A percentile compares a stretch with the other conserved stretches of the same genome.
Conservation (phyloP, 1,140 invertebrate genomes). For the Macrocentrus cingulum region DNA sequence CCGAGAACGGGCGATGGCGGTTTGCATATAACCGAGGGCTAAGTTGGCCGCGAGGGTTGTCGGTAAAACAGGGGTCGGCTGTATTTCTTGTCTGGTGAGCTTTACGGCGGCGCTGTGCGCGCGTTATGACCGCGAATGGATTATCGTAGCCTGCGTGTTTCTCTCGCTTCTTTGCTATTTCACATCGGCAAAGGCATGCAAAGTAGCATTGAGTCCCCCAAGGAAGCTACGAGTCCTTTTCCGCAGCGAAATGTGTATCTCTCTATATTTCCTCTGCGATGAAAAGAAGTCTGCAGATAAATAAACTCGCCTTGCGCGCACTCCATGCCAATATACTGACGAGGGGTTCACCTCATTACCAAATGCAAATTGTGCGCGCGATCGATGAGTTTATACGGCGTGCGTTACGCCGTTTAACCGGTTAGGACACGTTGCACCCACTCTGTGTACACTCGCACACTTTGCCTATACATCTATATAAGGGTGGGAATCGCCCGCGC, state of each 20-base stretch:
- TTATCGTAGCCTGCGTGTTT: slow-evolving; percentile 49
- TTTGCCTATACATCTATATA: not conserved
- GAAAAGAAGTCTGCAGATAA: not conserved
- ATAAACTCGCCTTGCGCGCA: too few relatives aligned
- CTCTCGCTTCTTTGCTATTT: slow-evolving; percentile 13
- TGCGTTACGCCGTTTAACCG: slow-evolving; percentile 44
- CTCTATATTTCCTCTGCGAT: slow-evolving; percentile 32
- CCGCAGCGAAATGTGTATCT: too few relatives aligned
- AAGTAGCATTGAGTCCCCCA: not conserved
- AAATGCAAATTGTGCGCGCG: slow-evolving; percentile 47
- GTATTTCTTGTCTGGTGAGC: slow-evolving; percentile 60
- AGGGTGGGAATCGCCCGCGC: slow-evolving; percentile 38
- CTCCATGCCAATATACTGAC: not conserved
- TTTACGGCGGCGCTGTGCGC: slow-evolving; percentile 50
- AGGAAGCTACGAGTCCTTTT: too few relatives aligned
- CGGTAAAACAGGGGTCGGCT: slow-evolving; percentile 39
- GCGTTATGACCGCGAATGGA: slow-evolving; percentile 58
- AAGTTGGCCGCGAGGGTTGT: slow-evolving; percentile 42
- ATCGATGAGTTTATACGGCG: slow-evolving; percentile 43
- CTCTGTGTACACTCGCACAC: not conserved
- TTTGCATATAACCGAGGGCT: slow-evolving; percentile 58
- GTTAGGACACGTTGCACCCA: slow-evolving; percentile 36
- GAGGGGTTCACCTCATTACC: slow-evolving; percentile 40
- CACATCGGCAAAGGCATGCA: not conserved
- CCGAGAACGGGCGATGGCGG: slow-evolving; percentile 52